phyloP scores from a whole-genome alignment of 1,140 invertebrate genomes.

The Trissolcus basalis region DNA sequence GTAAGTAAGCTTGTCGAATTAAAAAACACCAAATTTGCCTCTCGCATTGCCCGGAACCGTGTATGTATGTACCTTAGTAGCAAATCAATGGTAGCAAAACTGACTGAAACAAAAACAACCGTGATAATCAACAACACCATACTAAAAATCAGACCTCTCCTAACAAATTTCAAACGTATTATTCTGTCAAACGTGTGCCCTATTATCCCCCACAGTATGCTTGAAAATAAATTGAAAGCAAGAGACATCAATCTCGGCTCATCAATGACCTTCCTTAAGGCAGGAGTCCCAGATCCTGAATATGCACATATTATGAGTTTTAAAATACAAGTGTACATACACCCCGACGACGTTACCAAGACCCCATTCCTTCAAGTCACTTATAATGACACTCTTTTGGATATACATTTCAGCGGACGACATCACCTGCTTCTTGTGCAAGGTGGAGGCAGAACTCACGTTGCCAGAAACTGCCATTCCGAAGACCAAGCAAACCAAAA shows the following conservation, averaged over 20 bases:
- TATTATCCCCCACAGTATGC: constrained; percentile 16
- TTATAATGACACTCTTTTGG: constrained; percentile 20
- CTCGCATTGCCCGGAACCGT: constrained; percentile 16
- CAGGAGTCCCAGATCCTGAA: constrained; percentile 10
- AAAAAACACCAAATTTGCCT: constrained; percentile 20
- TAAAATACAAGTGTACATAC: constrained; percentile 18
- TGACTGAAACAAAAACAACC: too few species aligned
- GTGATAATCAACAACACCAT: constrained; percentile 11
- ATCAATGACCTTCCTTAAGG: constrained; percentile 14
- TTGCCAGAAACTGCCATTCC: constrained; percentile 17
- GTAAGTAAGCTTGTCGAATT: constrained; percentile 19
- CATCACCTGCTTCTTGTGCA: constrained; percentile 20
- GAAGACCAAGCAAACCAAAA: too few species aligned
- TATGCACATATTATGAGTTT: constrained; percentile 26
- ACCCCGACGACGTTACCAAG: constrained; percentile 12
- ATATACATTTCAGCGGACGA: constrained; percentile 17
- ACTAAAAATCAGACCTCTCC: constrained; percentile 16
- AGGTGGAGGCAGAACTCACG: constrained; percentile 20
- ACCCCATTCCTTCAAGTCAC: constrained; percentile 8
- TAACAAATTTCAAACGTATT: constrained; percentile 29
- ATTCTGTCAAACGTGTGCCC: constrained; percentile 34
- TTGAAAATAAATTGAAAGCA: constrained; percentile 4
- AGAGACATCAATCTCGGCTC: constrained; percentile 10
- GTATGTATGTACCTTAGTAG: constrained; percentile 26
- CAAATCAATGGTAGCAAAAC: constrained; percentile 15